phyloP scores from a whole-genome alignment of 92 coral and sea anemone species.

The Zoanthus solanderi region DNA sequence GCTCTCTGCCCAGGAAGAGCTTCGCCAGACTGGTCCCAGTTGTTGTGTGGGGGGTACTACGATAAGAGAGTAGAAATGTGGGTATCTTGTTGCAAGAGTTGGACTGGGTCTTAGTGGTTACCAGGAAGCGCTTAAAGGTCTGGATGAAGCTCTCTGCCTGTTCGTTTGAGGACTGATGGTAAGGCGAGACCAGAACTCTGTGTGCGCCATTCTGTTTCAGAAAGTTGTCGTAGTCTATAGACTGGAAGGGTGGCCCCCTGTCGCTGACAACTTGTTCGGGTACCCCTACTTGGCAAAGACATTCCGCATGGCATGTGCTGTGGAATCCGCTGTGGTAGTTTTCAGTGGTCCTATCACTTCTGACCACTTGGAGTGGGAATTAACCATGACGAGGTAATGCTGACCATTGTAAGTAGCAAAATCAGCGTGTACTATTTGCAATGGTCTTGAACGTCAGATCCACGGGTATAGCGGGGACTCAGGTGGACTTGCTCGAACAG shows the following conservation, averaged over 20 bases:
- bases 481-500: not conserved
- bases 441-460: slow-evolving; percentile 15
- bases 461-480: slow-evolving; percentile 26
- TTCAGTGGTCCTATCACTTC: slow-evolving; percentile 24
- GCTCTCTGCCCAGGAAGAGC: slow-evolving; percentile 16
- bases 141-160: not conserved
- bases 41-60: slow-evolving; percentile 32
- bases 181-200: not conserved
- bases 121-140: not conserved
- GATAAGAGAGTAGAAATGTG: slow-evolving; percentile 30
- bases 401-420: not conserved
- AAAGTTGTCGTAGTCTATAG: not conserved
- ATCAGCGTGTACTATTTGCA: slow-evolving; percentile 13
- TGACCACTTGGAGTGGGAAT: slow-evolving; percentile 36
- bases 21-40: slow-evolving; percentile 14
- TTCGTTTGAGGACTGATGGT: not conserved
- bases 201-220: not conserved
- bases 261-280: slow-evolving; percentile 35
- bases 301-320: slow-evolving; percentile 2
- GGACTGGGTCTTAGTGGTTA: not conserved
- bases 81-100: slow-evolving; percentile 2
- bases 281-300: slow-evolving; percentile 37
- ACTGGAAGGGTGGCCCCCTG: slow-evolving; percentile 23
- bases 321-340: slow-evolving; percentile 6
- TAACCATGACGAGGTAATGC: slow-evolving; percentile 14